Conservation (phyloP, 92 coral and sea anemone species). For the Plumapathes pennacea region DNA sequence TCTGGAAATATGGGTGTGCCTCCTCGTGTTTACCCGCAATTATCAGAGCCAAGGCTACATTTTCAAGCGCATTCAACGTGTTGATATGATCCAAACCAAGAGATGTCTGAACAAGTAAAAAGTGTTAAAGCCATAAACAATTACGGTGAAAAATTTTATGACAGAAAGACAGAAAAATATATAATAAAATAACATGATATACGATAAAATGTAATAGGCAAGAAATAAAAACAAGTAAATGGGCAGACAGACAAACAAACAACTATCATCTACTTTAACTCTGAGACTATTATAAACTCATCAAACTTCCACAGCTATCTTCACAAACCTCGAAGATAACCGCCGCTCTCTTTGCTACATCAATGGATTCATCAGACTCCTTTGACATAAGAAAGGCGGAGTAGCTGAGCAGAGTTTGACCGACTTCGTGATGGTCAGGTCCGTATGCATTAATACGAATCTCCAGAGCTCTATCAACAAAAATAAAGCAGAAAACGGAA, state of each 20-base stretch:
- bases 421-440: slow-evolving; percentile 78
- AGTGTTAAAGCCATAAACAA: no score
- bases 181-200: no score
- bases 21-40: slow-evolving; percentile 34
- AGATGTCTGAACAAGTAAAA: slow-evolving; percentile 59
- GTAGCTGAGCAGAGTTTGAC: slow-evolving; percentile 65
- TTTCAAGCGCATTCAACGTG: slow-evolving; percentile 78
- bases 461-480: slow-evolving; percentile 77
- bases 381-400: slow-evolving; percentile 34
- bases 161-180: no score
- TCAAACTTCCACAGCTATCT: neutral
- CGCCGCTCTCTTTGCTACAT: slow-evolving; percentile 65
- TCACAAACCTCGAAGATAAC: slow-evolving; percentile 66
- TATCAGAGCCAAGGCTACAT: slow-evolving; percentile 65
- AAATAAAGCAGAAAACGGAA: no score
- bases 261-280: neutral
- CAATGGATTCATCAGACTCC: slow-evolving; percentile 54
- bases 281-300: no score
- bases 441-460: slow-evolving; percentile 87
- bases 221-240: no score
- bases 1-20: slow-evolving; percentile 85
- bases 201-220: no score
- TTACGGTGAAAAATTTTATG: no score
- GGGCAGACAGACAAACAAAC: no score
- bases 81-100: slow-evolving; percentile 65